phyloP scores from a whole-genome alignment of 1,140 invertebrate genomes.

The Nilaparvata lugens region DNA sequence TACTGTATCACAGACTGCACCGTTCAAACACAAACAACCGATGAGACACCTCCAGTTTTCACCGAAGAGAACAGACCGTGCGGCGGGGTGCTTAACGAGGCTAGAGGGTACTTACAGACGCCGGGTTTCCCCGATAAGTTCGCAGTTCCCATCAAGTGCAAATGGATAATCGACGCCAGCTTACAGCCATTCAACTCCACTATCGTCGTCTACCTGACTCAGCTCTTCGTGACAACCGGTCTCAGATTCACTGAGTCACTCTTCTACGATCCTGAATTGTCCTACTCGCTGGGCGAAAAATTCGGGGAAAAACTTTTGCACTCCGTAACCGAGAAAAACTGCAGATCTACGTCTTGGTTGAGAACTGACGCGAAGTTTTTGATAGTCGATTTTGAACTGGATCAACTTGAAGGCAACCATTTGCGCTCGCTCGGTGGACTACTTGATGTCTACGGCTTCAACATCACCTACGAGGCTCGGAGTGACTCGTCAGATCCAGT shows the following conservation, averaged over 20 bases:
- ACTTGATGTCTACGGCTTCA: constrained; percentile 81
- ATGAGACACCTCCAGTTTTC: too few relatives aligned
- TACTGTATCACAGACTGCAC: too few relatives aligned
- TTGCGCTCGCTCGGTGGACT: constrained; percentile 67
- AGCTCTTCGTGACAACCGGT: constrained; percentile 72
- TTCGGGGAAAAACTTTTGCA: not conserved
- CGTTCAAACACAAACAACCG: too few relatives aligned
- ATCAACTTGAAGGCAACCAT: constrained; percentile 68
- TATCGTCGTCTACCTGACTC: constrained; percentile 78
- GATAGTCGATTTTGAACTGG: constrained; percentile 65
- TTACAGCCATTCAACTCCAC: constrained; percentile 42
- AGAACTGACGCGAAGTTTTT: constrained; percentile 62
- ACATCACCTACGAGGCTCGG: constrained; percentile 76
- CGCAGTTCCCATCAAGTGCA: constrained; percentile 67
- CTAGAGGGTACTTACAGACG: constrained; percentile 61
- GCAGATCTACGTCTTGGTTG: constrained; percentile 54
- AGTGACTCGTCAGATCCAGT: not conserved
- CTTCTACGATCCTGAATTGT: constrained; percentile 56
- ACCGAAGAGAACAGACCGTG: constrained; percentile 34
- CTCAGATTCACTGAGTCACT: constrained; percentile 74
- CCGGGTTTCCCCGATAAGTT: constrained; percentile 74
- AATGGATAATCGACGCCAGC: constrained; percentile 76
- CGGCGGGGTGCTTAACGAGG: constrained; percentile 48
- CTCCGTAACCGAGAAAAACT: constrained; percentile 36
- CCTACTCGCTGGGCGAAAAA: constrained; percentile 15